Conservation (phyloP, 2,888 invertebrate species). For the Xanthostigma xanthostigma region DNA sequence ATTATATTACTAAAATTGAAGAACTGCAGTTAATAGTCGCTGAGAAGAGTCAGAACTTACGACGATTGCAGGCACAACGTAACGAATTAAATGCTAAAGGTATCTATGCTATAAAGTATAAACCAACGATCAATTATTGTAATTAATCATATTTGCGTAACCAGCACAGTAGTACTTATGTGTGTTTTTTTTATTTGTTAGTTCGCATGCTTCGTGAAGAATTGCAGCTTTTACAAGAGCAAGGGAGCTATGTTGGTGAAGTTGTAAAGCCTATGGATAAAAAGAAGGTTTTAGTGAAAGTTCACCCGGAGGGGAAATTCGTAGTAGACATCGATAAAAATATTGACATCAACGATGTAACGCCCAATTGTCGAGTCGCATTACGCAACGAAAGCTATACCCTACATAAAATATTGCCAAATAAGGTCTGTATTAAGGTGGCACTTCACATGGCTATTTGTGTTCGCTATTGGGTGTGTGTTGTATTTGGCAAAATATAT, state of each 20-base stretch:
- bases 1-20: slow-evolving; percentile 96
- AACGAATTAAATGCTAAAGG: slow-evolving; percentile 99
- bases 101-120: slow-evolving; percentile 21
- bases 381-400: slow-evolving; percentile 97
- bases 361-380: slow-evolving; percentile 94
- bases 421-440: slow-evolving; percentile 51
- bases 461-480: no score
- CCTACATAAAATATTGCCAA: slow-evolving; percentile 94
- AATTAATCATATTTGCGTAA: not conserved
- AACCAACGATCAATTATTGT: not conserved
- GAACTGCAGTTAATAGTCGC: slow-evolving; percentile 89
- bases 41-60: slow-evolving; percentile 94
- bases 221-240: slow-evolving; percentile 88
- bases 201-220: slow-evolving; percentile 97
- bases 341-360: slow-evolving; percentile 95
- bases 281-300: slow-evolving; percentile 97
- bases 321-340: slow-evolving; percentile 98
- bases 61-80: slow-evolving; percentile 92
- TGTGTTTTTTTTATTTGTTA: slow-evolving; percentile 24
- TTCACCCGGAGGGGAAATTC: slow-evolving; percentile 98
- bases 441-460: no score
- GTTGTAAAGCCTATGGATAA: slow-evolving; percentile 99
- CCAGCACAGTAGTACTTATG: not conserved
- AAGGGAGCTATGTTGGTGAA: slow-evolving; percentile 98
- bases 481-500: no score